Base-by-base conservation (phyloP, 1,140 invertebrate genomes). In the Leptopilina boulardi region DNA sequence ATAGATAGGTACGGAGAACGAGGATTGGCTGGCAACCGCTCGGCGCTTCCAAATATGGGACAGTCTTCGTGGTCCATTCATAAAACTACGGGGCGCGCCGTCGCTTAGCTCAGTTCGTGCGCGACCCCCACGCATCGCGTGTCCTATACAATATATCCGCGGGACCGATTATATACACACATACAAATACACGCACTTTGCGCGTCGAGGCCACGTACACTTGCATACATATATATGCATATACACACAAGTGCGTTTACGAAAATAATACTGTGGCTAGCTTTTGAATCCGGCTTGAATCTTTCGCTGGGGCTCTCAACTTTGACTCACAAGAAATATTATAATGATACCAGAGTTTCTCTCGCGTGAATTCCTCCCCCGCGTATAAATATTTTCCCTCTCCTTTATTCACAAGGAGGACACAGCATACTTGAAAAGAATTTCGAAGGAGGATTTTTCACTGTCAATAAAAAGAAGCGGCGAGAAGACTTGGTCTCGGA, bases 31-130 rank as follows among this genome's bases (percentile, higher is more conserved):
- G 89, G 85, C 86, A 78, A 86, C 83, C 87, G 84, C 86, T 89
- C 84, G 88, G 83, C 87, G 89, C 91, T 91, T 91, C 91, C 91
- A 92, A 92, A 92, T 92, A 92, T 91, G 91, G 92, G 90, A 92
- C 91, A 92, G 91, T 89, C 88, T 89, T 85, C 85, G 88, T 86
- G 89, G 90, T 93, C 92, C 93, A 94, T 94, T 94, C 93, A 94
- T 93, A 93, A 93, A 93, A 91, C 90, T 91, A 87, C 90, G 89
- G 90, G 89, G 88, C 89, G 90, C 88, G 89, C 88, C 89, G 89
- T 78, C 82, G 80, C 85, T 87, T 84, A 86, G 87, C 89, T 91
- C 90, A 91, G 90, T 91, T 90, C 81, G 90, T 89, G 88, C 88
- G 90, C 89, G 90, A 91, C 88, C 88, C 89, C 90, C 89, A 91